Conservation (phyloP, 1,140 invertebrate genomes). For the Heterodera schachtii region DNA sequence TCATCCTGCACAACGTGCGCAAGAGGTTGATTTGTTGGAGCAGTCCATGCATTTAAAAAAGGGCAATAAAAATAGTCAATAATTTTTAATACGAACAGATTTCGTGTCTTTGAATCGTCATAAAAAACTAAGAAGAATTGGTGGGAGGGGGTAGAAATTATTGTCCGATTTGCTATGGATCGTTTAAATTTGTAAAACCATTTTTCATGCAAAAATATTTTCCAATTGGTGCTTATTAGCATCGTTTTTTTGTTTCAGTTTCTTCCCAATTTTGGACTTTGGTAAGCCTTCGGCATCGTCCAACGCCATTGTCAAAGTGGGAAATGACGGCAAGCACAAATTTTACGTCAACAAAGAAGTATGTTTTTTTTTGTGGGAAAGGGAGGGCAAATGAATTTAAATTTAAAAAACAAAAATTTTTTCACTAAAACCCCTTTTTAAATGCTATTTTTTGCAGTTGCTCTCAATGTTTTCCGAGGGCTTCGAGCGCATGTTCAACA, state of each 20-base stretch:
- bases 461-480: constrained; percentile 26
- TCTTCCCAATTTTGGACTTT: constrained; percentile 25
- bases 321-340: not conserved
- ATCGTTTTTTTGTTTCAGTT: too few relatives aligned
- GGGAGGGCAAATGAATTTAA: not conserved
- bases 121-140: too few relatives aligned
- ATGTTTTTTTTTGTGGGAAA: not conserved
- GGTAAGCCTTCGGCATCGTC: constrained; percentile 9
- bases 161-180: too few relatives aligned
- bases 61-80: too few relatives aligned
- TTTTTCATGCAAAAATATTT: not conserved
- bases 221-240: not conserved
- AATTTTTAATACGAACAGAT: too few relatives aligned
- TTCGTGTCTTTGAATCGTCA: too few relatives aligned
- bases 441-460: constrained; percentile 9
- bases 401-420: not conserved
- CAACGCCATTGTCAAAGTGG: constrained; percentile 15
- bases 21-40: constrained; percentile 7
- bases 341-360: constrained; percentile 26
- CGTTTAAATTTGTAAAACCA: too few relatives aligned
- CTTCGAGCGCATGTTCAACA: constrained; percentile 19
- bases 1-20: constrained; percentile 24
- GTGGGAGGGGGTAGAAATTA: too few relatives aligned
- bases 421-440: too few relatives aligned
- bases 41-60: too few relatives aligned